A percentile compares a stretch with the other conserved stretches of the same genome.
These are phyloP conservation scores for Xenentodon cancila DNA, from an alignment of 2,797 vertebrate genomes.

Conservation along the genomic window DNA sequence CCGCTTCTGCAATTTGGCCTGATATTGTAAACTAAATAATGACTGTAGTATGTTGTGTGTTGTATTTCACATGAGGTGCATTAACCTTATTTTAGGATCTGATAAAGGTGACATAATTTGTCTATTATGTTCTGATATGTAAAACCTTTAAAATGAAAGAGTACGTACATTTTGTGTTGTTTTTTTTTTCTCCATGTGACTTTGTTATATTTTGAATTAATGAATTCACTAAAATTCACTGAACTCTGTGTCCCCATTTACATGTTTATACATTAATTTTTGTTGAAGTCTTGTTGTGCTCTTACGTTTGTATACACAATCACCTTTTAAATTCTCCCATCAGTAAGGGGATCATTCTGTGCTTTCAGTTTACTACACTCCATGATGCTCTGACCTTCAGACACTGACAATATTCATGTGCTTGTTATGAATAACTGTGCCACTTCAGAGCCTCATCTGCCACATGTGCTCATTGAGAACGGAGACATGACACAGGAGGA, in stretches of 20 bases:
- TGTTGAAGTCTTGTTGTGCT: too few species aligned
- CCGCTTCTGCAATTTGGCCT: background rate
- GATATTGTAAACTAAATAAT: background rate
- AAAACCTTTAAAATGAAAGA: too few species aligned
- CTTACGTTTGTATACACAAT: too few species aligned
- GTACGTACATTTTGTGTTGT: too few species aligned
- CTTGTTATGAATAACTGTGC: slow-evolving; percentile 25
- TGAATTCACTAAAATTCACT: too few species aligned
- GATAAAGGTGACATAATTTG: background rate
- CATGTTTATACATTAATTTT: too few species aligned
- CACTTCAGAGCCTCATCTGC: slow-evolving; percentile 90
- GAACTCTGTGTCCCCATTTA: too few species aligned
- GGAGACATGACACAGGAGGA: slow-evolving; percentile 92
- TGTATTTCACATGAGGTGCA: background rate
- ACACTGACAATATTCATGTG: slow-evolving; percentile 22
- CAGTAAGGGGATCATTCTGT: slow-evolving; percentile 7
- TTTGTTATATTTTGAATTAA: too few species aligned
- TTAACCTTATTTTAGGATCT: background rate
- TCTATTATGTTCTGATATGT: too few species aligned
- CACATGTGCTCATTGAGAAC: slow-evolving; percentile 90
- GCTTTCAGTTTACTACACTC: background rate
- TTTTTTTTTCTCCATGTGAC: too few species aligned
- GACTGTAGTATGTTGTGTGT: background rate
- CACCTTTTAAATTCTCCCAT: too few species aligned
- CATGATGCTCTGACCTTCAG: slow-evolving; percentile 9